phyloP scores from a whole-genome alignment of 2,113 vertebrate species.

The Hydrolagus affinis region DNA sequence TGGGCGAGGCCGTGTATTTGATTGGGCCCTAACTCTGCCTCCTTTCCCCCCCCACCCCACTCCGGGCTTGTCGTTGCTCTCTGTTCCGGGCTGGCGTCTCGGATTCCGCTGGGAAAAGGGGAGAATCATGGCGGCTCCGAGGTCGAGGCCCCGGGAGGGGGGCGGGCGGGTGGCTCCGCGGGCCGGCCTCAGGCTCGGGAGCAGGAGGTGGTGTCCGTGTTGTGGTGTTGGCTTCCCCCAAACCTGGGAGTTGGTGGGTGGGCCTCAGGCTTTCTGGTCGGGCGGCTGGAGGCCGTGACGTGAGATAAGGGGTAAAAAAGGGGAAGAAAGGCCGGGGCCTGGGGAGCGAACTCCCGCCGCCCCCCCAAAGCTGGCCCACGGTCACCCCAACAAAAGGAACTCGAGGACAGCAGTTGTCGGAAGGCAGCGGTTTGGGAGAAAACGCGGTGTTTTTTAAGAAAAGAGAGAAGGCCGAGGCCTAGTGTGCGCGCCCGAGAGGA shows the following conservation, averaged over 20 bases:
- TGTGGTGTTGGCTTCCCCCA: background rate
- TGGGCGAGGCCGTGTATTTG: background rate
- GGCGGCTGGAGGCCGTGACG: background rate
- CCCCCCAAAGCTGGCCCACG: background rate
- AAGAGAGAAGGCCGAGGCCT: background rate
- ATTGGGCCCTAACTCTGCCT: too few relatives aligned
- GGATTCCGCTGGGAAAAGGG: background rate
- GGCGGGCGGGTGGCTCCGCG: background rate
- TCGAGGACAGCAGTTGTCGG: background rate
- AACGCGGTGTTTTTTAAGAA: background rate
- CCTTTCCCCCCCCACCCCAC: background rate
- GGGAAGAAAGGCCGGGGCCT: background rate
- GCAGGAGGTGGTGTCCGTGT: background rate
- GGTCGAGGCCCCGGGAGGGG: background rate
- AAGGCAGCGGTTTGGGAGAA: background rate
- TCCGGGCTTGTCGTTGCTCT: too few relatives aligned
- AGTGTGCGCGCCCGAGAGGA: background rate
- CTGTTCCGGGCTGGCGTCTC: constrained; percentile 51
- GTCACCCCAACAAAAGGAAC: background rate
- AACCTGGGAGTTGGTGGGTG: background rate
- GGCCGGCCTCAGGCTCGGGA: background rate
- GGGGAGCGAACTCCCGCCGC: background rate
- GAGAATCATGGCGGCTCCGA: background rate
- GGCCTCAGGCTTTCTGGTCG: background rate
- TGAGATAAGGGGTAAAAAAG: background rate